A percentile compares a stretch with the other conserved stretches of the same genome.
Evolutionary conservation across 1,140 invertebrate genomes (phyloP).

Genomic region (Vollenhovia emeryi): DNA sequence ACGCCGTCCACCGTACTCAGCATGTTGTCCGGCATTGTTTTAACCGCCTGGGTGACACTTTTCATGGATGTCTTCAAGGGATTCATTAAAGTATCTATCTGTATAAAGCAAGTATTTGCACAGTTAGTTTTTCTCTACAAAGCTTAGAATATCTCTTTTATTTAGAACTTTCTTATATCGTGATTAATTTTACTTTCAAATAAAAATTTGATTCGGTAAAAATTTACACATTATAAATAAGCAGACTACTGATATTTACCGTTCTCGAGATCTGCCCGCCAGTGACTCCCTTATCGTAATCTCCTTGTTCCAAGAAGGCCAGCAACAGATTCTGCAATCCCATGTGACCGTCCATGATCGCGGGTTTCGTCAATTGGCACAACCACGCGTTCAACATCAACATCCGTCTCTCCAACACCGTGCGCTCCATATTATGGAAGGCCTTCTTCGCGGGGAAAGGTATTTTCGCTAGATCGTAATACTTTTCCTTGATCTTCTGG

Average conservation of each 20-base stretch:
- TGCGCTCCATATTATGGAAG: conserved; percentile 96
- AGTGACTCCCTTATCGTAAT: conserved; percentile 90
- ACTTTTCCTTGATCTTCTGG: conserved; percentile 92
- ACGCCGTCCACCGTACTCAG: conserved; percentile 93
- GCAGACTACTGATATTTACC: conserved; percentile 77
- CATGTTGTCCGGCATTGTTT: conserved; percentile 94
- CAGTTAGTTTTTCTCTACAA: conserved; percentile 10
- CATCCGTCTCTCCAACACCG: conserved; percentile 95
- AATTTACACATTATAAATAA: neutral
- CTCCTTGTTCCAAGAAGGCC: conserved; percentile 92
- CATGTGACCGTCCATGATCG: conserved; percentile 88
- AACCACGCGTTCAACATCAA: conserved; percentile 94
- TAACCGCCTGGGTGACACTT: conserved; percentile 90
- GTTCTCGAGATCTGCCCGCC: conserved; percentile 87
- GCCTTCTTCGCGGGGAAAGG: conserved; percentile 97
- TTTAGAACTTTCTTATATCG: neutral
- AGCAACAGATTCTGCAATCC: conserved; percentile 90
- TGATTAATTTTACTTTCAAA: neutral
- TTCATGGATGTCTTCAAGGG: conserved; percentile 93
- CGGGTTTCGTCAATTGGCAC: conserved; percentile 88
- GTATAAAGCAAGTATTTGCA: conserved; percentile 73
- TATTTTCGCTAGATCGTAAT: conserved; percentile 91
- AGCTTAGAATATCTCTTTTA: too few species aligned
- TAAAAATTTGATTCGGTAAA: neutral
- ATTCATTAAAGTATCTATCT: conserved; percentile 93